These are phyloP conservation scores for Leptosomus discolor DNA, from an alignment of 2,113 vertebrate genomes.

Conservation along the genomic window DNA sequence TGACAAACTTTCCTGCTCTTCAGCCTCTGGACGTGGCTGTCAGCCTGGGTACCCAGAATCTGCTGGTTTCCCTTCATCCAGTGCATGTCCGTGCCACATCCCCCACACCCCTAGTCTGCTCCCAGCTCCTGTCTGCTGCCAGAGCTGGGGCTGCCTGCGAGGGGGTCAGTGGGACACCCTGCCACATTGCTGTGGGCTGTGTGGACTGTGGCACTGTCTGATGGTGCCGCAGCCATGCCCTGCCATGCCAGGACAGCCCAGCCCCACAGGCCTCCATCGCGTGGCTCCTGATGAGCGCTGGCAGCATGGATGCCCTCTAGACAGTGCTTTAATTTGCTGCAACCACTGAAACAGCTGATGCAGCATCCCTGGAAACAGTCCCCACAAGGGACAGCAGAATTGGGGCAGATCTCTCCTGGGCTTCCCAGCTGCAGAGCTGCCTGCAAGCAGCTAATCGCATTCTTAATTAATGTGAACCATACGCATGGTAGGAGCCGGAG, in stretches of 20 bases:
- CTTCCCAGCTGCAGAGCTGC: background rate
- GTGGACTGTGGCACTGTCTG: background rate
- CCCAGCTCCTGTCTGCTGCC: background rate
- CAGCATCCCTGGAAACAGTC: background rate
- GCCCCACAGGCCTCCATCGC: accelerated
- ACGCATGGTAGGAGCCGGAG: background rate
- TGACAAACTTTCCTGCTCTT: background rate
- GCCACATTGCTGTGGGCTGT: accelerated
- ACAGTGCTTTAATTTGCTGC: background rate
- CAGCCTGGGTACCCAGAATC: background rate
- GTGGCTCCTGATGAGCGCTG: background rate
- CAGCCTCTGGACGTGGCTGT: background rate
- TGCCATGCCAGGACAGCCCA: background rate
- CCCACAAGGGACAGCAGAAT: background rate
- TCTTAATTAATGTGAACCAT: slow-evolving; percentile 18
- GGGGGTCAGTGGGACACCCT: background rate
- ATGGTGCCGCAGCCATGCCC: accelerated
- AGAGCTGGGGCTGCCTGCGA: background rate
- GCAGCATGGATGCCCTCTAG: background rate
- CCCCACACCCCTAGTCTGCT: background rate
- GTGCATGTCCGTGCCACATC: background rate
- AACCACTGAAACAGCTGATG: background rate
- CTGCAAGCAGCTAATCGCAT: background rate
- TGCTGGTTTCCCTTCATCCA: background rate
- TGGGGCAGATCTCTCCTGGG: background rate